These are phyloP conservation scores for Cheirogaleus major DNA, from an alignment of 2,797 vertebrate genomes.

Conservation along the genomic window DNA sequence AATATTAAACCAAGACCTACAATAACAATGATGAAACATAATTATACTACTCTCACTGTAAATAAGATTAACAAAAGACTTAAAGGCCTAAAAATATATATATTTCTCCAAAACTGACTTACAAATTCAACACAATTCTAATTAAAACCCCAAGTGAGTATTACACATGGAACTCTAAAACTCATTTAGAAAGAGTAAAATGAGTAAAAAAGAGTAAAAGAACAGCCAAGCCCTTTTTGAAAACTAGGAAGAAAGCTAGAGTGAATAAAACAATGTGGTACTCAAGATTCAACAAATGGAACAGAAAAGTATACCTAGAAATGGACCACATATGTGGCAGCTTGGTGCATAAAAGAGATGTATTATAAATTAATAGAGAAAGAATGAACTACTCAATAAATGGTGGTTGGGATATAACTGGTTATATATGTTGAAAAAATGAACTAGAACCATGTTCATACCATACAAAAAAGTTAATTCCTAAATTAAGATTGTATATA, in stretches of 20 bases:
- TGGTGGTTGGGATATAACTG: background rate
- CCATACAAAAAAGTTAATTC: background rate
- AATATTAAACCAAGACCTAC: background rate
- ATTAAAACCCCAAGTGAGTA: constrained; percentile 32
- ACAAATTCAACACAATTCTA: constrained; percentile 18
- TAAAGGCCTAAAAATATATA: background rate
- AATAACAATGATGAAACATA: constrained; percentile 24
- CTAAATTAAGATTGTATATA: background rate
- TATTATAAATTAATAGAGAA: background rate
- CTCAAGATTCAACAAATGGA: background rate
- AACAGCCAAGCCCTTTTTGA: background rate
- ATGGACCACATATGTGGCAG: background rate
- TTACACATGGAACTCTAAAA: background rate
- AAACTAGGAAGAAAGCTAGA: background rate
- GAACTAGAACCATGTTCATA: background rate
- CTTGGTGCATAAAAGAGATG: background rate
- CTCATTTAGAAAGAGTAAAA: background rate
- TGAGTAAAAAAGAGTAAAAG: too few species aligned
- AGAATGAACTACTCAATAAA: background rate
- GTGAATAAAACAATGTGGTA: background rate
- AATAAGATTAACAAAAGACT: background rate
- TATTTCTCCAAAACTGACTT: background rate
- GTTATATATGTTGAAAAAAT: background rate
- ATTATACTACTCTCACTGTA: background rate
- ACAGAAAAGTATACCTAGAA: background rate